Evolutionary conservation across 2,888 invertebrate genomes (phyloP), one percentile per base, ranked within the genome.

Genomic region (Himalopsyche anomala): DNA sequence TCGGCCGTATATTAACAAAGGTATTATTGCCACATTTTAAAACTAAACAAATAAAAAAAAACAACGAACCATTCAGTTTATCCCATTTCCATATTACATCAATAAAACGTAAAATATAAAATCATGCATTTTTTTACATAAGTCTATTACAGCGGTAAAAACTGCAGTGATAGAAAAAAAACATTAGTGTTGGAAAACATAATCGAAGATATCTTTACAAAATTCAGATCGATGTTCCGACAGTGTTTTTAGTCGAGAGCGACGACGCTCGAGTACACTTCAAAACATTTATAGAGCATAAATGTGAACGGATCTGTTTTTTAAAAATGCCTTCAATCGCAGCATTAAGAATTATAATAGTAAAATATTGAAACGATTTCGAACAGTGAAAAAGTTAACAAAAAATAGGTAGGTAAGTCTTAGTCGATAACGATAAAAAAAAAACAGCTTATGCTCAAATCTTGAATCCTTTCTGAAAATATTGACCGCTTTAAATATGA

Each of bases 1-100:
- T 74, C 36, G 74, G 74, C 74, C 74, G 74, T 74, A 74, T 74
- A 38, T 36, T 74, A 74, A 74, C 28, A 38, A 74, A 74, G 38
- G 19, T 74, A 74, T 74, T 38, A 74, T 74, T 74, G 74, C 74
- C 74, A 74, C 36, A 36, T 74, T 36, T 74, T 38, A 74, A 74
- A 74, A 74, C 74, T 74, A 74, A 74, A 74, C 74, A 36, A 36
- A 69, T 6, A 69, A 74, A 74, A 74, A 74, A 74, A 74, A 12
- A 74, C 74, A 74, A 38, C 38, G 74, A 74, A 74, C 74, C 74
- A 74, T 74, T 74, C 74, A 74, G 36, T 74, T 74, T 38, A 74
- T 74, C 74, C 74, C 74, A 74, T 74, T 74, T 74, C 74, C 74
- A 74, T 74, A 74, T 74, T 74, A 74, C 74, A 74, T 74, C 74